Percentiles rank a stretch among this genome's conserved stretches.
These are phyloP conservation scores for Drosophila paramelanica DNA, from an alignment of 2,888 invertebrate species.

Conservation along the genomic window DNA sequence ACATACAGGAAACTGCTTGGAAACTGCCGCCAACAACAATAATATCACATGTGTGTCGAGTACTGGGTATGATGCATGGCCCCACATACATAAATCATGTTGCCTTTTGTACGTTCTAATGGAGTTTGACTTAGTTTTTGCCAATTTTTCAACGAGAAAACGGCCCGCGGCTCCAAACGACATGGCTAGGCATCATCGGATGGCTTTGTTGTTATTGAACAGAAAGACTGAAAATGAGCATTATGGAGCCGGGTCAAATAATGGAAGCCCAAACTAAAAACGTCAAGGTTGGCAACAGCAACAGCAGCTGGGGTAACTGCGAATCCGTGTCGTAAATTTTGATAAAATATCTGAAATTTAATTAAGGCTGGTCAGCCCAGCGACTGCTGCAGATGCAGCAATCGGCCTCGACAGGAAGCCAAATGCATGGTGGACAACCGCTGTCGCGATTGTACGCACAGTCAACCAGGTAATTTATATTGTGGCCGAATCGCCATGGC, in stretches of 20 bases:
- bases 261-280: conserved; percentile 33
- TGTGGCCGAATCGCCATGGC: conserved; percentile 21
- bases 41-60: conserved; percentile 11
- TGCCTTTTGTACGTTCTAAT: conserved; percentile 59
- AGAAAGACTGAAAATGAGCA: conserved; percentile 23
- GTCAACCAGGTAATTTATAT: conserved; percentile 52
- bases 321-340: conserved; percentile 61
- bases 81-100: conserved; percentile 67
- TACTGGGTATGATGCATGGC: conserved; percentile 58
- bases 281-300: not conserved
- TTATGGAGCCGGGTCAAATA: conserved; percentile 23
- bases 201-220: conserved; percentile 58
- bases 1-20: conserved; percentile 5
- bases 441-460: conserved; percentile 30
- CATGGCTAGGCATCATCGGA: conserved; percentile 40
- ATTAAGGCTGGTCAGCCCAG: conserved; percentile 55
- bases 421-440: conserved; percentile 22
- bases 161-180: conserved; percentile 60
- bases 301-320: conserved; percentile 6
- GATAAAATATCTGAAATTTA: conserved; percentile 72
- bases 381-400: conserved; percentile 20
- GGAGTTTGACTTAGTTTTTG: conserved; percentile 64
- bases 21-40: conserved; percentile 17
- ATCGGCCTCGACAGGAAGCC: conserved; percentile 38
- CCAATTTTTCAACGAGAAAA: conserved; percentile 57